Base-by-base conservation (phyloP, 1,140 invertebrate species). In the Brachystomella parvula region DNA sequence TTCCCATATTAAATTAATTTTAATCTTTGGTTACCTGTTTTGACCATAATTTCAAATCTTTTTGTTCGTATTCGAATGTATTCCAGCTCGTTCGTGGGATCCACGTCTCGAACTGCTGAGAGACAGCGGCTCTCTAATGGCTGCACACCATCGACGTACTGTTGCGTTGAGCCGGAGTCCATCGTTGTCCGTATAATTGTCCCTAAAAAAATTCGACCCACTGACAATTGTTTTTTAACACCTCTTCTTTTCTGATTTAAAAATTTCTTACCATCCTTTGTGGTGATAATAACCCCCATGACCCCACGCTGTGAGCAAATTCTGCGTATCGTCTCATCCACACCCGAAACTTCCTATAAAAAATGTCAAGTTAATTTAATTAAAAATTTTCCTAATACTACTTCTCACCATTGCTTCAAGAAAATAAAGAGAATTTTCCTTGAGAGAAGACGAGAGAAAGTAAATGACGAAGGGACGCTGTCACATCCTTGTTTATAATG, bases 21-120 rank as follows among this genome's bases (percentile, higher is more conserved):
- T 44, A 44, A n/a, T n/a, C 9, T 44, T 44, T 35, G 29, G 29
- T 76, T 79, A 83, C 85, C 84, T 47, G 94, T 93, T 19, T 94
- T 94, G 58, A 97, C 88, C 85, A 98, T 90, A 72, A 98, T 96
- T 82, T 98, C 96, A 80, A 97, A 91, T 77, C 97, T 96, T 76
- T 94, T 95, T 66, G 95, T 95, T 72, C 94, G 82, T 47, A 98
- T 87, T 57, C 96, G 82, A 2, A 99, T 81, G 77, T 98, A 98
- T 66, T 92, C 94, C 66, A 98, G 81, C 79, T 98, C 94, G 82
- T 99, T 98, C 33, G 89, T 88, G 39, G 94, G 90, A 80, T 99
- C 96, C 78, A 98, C 83, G 81, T 99, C 96, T 69, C 94, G 80
- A 2, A 98, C 90, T 47, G 93, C 60, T 1, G 66, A 68, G 0